phyloP scores from a whole-genome alignment of 1,140 invertebrate genomes.

The Leptopilina clavipes region DNA sequence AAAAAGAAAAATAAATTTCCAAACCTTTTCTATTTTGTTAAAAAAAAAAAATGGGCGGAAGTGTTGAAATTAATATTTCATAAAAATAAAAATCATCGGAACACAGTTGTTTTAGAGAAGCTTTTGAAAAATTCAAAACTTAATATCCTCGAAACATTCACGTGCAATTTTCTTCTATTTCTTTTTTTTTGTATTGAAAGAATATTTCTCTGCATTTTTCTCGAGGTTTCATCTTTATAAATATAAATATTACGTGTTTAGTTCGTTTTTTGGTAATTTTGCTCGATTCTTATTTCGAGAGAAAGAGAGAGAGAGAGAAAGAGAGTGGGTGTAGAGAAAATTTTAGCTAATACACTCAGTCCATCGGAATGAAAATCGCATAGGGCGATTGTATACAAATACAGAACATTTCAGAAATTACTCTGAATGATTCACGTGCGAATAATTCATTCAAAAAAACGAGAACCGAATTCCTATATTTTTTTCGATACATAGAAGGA shows the following conservation, averaged over 20 bases:
- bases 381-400: not conserved
- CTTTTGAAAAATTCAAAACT: not conserved
- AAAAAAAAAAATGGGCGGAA: too few species aligned
- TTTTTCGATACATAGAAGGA: too few species aligned
- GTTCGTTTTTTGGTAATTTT: not conserved
- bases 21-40: too few species aligned
- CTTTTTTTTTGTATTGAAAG: not conserved
- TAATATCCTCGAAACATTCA: not conserved
- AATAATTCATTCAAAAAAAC: not conserved
- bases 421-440: not conserved
- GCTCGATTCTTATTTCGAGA: not conserved
- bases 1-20: not conserved
- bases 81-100: conserved; percentile 6
- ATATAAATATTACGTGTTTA: too few species aligned
- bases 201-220: not conserved
- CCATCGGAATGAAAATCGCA: not conserved
- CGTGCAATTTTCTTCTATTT: too few species aligned
- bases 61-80: not conserved
- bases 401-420: not conserved
- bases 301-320: too few species aligned
- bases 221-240: not conserved
- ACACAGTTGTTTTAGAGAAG: not conserved
- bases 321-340: conserved; percentile 30
- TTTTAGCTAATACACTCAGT: conserved; percentile 9
- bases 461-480: too few species aligned